A percentile compares a stretch with the other conserved stretches of the same genome.
phyloP scores from a whole-genome alignment of 92 coral and sea anemone genomes.

The Anthopleura xanthogrammica region DNA sequence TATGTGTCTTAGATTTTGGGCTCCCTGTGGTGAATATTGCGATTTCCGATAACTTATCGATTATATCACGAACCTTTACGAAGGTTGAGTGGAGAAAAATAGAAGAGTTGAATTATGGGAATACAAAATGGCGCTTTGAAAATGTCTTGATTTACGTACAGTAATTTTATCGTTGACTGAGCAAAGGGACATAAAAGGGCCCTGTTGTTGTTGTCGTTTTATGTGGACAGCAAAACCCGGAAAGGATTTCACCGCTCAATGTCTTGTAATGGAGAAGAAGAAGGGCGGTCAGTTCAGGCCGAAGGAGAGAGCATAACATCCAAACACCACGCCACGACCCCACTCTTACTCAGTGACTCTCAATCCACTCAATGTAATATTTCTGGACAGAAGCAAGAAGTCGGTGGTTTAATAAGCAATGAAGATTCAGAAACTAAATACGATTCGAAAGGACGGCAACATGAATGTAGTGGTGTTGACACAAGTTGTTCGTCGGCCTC shows the following conservation, averaged over 20 bases:
- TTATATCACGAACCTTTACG: not conserved
- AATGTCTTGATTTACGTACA: not conserved
- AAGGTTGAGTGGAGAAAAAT: not conserved
- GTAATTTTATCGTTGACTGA: constrained; percentile 2
- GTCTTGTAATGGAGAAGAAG: constrained; percentile 28
- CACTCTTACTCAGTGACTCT: not conserved
- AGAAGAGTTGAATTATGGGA: not conserved
- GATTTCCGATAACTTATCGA: not conserved
- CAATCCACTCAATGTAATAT: not conserved
- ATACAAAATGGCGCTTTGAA: constrained; percentile 15
- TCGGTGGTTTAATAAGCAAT: constrained; percentile 7
- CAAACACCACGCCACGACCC: constrained; percentile 1
- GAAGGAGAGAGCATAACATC: not conserved
- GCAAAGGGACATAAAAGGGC: constrained; percentile 4
- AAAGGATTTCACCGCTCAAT: not conserved
- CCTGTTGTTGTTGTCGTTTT: not conserved
- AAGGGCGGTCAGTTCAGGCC: not conserved
- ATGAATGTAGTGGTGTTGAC: not conserved
- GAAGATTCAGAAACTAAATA: constrained; percentile 11
- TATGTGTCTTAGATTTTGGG: no score
- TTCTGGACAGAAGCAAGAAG: not conserved
- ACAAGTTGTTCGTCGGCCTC: constrained; percentile 9
- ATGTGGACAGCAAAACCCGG: not conserved
- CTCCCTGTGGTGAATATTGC: no score
- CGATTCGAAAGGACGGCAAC: not conserved